Evolutionary conservation across 2,888 invertebrate genomes (phyloP).

Genomic region (Bellardia bayeri): DNA sequence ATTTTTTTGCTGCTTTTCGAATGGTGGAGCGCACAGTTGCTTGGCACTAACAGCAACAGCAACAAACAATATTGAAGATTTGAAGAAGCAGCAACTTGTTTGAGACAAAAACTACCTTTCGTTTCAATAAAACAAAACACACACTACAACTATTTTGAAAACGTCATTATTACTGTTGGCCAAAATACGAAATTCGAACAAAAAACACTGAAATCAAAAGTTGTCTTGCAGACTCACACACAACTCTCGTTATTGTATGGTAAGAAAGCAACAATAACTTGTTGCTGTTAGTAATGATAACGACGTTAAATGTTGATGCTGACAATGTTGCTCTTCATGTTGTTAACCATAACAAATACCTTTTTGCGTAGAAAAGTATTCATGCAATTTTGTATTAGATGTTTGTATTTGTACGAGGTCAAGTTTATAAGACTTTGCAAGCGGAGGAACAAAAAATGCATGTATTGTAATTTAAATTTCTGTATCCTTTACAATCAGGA

Average conservation of each 20-base stretch:
- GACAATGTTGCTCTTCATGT: slow-evolving; percentile 1
- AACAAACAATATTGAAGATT: slow-evolving; percentile 53
- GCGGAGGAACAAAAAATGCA: too few species aligned
- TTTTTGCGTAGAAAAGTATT: not conserved
- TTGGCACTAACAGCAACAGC: slow-evolving; percentile 41
- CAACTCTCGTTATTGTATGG: not conserved
- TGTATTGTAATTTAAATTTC: too few species aligned
- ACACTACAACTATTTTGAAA: not conserved
- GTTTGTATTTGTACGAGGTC: not conserved
- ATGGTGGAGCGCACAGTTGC: slow-evolving; percentile 20
- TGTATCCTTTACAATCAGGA: too few species aligned
- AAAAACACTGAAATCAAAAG: slow-evolving; percentile 16
- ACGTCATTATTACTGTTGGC: slow-evolving; percentile 28
- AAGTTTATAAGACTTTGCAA: not conserved
- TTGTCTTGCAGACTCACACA: slow-evolving; percentile 7
- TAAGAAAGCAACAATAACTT: not conserved
- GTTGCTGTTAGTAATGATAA: slow-evolving; percentile 9
- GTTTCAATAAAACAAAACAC: slow-evolving; percentile 26
- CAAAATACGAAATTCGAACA: slow-evolving; percentile 32
- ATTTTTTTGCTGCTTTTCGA: slow-evolving; percentile 4
- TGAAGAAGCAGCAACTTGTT: slow-evolving; percentile 73
- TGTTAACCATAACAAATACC: not conserved
- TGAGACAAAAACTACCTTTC: slow-evolving; percentile 58
- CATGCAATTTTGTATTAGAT: not conserved
- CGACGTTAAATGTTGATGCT: slow-evolving; percentile 13